Base-by-base conservation (phyloP, 2,797 vertebrate genomes). In the Selene dorsalis region DNA sequence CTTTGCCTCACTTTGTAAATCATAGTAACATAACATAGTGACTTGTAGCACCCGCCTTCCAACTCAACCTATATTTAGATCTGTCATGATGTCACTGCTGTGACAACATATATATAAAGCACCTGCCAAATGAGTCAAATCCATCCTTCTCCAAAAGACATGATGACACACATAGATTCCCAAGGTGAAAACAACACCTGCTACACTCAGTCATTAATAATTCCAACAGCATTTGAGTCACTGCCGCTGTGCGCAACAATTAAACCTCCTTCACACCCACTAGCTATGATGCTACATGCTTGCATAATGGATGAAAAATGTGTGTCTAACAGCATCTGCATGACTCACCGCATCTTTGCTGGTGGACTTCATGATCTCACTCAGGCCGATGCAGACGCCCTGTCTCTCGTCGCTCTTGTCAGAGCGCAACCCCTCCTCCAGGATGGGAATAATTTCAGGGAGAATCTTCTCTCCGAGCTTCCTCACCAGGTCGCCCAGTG, bases 361-460 rank as follows among this genome's bases (percentile, higher is more conserved):
- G 86, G 98, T 99, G 60, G 98, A 99, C 87, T 99, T 99, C 98
- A 99, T 99, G 85, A 99, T 99, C 93, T 99, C 98, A 0, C 98
- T 99, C 81, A 99, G 92, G 20, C 98, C 98, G 0, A 99, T 98
- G 90, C 98, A 99, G 78, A 99, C 98, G 0, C 98, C 98, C 92
- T 99, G 98, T 73, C 98, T 95, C 94, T 99, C 96, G 0, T 99
- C 98, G 0, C 98, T 99, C 93, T 98, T 98, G 76, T 96, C 96
- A 0, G 98, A 99, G 75, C 96, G 95, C 67, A 99, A 93, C 5
- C 98, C 96, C 26, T 97, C 96, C 87, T 99, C 98, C 83, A 99
- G 94, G 93, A 99, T 99, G 73, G 98, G 98, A 90, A 99, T 99
- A 77, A 99, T 99, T 93, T 99, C 98, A 0, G 98, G 98, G 24